phyloP scores from a whole-genome alignment of 2,888 invertebrate genomes.

The Trichacis sp. region DNA sequence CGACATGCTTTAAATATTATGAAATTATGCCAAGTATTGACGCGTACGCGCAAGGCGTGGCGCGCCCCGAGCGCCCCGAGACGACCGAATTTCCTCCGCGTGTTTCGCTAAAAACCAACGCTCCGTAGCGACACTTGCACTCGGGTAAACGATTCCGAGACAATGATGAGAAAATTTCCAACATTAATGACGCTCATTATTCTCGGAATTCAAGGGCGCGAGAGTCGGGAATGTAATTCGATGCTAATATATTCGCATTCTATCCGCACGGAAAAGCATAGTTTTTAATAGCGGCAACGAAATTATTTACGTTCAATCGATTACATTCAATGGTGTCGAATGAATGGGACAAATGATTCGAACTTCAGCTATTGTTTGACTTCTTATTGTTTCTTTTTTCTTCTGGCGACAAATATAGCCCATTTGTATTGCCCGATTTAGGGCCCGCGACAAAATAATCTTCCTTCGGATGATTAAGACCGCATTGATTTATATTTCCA shows the following conservation, averaged over 20 bases:
- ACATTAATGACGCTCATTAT: no score
- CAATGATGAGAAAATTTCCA: no score
- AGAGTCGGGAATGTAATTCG: not conserved
- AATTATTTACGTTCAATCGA: not conserved
- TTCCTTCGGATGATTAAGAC: no score
- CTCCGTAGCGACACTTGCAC: no score
- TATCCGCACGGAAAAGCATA: not conserved
- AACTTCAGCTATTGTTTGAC: not conserved
- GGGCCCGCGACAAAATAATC: no score
- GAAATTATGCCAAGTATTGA: constrained; percentile 58
- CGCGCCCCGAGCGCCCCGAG: constrained; percentile 52
- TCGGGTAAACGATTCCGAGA: no score
- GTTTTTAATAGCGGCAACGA: not conserved
- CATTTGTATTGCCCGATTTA: no score
- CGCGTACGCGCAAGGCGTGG: constrained; percentile 58
- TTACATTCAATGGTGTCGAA: not conserved
- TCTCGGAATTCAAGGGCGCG: constrained; percentile 1
- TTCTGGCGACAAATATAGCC: no score
- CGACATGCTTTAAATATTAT: constrained; percentile 51
- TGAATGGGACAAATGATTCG: not conserved
- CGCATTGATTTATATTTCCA: no score
- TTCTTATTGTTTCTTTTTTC: not conserved
- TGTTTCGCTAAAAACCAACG: no score
- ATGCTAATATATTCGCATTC: no score
- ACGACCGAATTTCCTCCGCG: constrained; percentile 48